phyloP scores from a whole-genome alignment of 2,113 vertebrate species.

The Notarius lentiginosus region DNA sequence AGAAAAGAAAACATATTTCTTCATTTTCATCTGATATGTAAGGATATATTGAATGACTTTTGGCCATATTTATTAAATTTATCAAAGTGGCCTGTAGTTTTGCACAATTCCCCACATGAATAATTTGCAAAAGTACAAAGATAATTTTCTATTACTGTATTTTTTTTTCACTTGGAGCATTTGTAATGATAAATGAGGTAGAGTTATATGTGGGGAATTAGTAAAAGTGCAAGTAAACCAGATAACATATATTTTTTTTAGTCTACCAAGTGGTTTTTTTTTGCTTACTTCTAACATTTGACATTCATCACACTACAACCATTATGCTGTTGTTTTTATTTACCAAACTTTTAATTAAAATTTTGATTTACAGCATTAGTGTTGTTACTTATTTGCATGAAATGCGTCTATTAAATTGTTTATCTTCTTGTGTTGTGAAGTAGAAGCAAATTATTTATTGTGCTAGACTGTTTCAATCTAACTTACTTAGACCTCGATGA shows the following conservation, averaged over 20 bases:
- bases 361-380: conserved; percentile 74
- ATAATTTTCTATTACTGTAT: conserved; percentile 33
- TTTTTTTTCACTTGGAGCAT: conserved; percentile 56
- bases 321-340: conserved; percentile 89
- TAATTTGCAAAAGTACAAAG: conserved; percentile 32
- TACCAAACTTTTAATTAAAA: conserved; percentile 79
- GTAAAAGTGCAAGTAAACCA: conserved; percentile 62
- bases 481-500: conserved; percentile 42
- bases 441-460: conserved; percentile 64
- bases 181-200: conserved; percentile 64
- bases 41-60: conserved; percentile 47
- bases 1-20: conserved; percentile 65
- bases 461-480: conserved; percentile 60
- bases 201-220: conserved; percentile 62
- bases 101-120: conserved; percentile 65
- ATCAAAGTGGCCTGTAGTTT: conserved; percentile 56
- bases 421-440: conserved; percentile 69
- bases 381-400: conserved; percentile 78
- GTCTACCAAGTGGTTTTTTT: conserved; percentile 69
- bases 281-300: conserved; percentile 76
- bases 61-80: conserved; percentile 59
- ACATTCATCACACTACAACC: conserved; percentile 80
- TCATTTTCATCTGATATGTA: conserved; percentile 64
- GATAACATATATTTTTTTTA: conserved; percentile 46
- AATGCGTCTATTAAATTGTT: conserved; percentile 70